Base-by-base conservation (phyloP, 2,888 invertebrate genomes). In the Ophioninae sp. region DNA sequence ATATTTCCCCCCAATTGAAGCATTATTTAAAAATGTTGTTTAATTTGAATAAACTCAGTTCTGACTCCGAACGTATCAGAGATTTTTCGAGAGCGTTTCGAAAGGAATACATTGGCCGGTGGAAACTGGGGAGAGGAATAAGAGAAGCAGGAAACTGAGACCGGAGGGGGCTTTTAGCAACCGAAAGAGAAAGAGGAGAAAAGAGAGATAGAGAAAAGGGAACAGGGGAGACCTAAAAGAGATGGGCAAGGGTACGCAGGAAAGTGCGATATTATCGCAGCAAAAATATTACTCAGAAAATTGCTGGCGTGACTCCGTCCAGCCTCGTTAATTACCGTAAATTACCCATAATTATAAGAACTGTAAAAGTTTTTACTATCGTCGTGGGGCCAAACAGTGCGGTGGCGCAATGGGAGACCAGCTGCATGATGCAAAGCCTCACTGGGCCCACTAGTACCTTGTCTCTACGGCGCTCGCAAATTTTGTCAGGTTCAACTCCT, bases 321-420 rank as follows among this genome's bases (percentile, higher is more conserved):
- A 91, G 91, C 91, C 92, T 91, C 92, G 92, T 93, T 93, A 93
- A 92, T 93, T 92, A 92, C 92, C 91, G 90, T 90, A 91, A 92
- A 92, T 92, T 93, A 92, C 92, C 92, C 92, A 91, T 93, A 93
- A 93, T 93, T 92, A 92, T 92, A 92, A 92, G 92, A 91, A 92
- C 90, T 91, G 91, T 90, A 92, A 92, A 93, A 92, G 92, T 93
- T 93, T 92, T 92, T 92, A 92, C 92, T 92, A 92, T 92, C 92
- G 92, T 92, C 92, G 89, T 91, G 92, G 92, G 92, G 90, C n/a
- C 90, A 88, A 90, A 86, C 88, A 89, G 86, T 89, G 86, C 84
- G 62, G 69, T 62, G 20, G 64, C 68, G 72, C 81, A 68, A 72
- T 67, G 73, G 79, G 81, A 79, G 73, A 79, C 85, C 85, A 81